Conservation (phyloP, 2,888 invertebrate species). For the Hirudinaria manillensis region DNA sequence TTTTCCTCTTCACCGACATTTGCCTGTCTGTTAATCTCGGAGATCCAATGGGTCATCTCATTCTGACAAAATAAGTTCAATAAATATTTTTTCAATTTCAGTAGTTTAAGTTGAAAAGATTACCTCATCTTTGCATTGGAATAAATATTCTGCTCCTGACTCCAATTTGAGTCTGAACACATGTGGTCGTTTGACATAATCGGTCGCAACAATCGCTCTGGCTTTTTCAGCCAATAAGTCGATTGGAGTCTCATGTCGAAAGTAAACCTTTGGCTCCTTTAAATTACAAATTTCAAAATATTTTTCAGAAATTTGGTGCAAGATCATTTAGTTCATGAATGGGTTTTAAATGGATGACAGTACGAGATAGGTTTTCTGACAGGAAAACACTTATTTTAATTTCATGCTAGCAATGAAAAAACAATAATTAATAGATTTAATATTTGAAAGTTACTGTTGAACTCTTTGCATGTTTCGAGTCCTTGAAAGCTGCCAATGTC, state of each 20-base stretch:
- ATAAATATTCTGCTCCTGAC: slow-evolving; percentile 90
- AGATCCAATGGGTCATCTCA: slow-evolving; percentile 30
- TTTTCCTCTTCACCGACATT: slow-evolving; percentile 19
- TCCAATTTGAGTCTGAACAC: slow-evolving; percentile 90
- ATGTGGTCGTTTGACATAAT: slow-evolving; percentile 98
- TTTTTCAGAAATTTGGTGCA: slow-evolving; percentile 37
- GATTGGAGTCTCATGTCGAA: slow-evolving; percentile 81
- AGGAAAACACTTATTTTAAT: no score
- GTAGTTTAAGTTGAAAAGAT: background rate
- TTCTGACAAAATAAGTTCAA: background rate
- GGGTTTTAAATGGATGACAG: no score
- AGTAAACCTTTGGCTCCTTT: slow-evolving; percentile 68
- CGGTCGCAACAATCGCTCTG: slow-evolving; percentile 80
- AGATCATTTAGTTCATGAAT: no score
- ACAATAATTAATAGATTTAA: background rate
- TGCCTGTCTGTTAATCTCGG: slow-evolving; percentile 21
- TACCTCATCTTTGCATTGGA: slow-evolving; percentile 85
- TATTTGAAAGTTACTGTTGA: no score
- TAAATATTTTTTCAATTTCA: no score
- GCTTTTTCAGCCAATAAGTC: slow-evolving; percentile 78
- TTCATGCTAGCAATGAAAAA: background rate
- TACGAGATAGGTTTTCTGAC: no score
- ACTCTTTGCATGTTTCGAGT: slow-evolving; percentile 67
- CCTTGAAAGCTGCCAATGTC: slow-evolving; percentile 84
- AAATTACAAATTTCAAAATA: no score